Conservation (phyloP, 2,888 invertebrate species). For the Bibio marci region DNA sequence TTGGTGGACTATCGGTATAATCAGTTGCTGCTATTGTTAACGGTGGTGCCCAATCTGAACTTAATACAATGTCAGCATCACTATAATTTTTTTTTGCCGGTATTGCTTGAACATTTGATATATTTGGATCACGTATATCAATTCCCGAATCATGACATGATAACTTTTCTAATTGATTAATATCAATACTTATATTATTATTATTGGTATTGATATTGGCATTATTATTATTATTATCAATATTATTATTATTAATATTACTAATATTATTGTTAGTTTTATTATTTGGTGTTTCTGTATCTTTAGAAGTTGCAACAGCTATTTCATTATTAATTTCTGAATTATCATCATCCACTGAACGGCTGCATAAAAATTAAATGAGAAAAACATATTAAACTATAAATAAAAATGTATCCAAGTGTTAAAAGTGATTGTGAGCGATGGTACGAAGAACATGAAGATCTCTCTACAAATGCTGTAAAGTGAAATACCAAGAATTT, state of each 20-base stretch:
- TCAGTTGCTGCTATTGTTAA: conserved; percentile 60
- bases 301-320: too few relatives aligned
- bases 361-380: neutral
- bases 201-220: conserved; percentile 17
- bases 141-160: conserved; percentile 83
- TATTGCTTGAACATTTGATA: conserved; percentile 45
- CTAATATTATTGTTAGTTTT: neutral
- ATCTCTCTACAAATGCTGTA: too few relatives aligned
- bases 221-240: conserved; percentile 7
- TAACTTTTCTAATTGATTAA: conserved; percentile 54
- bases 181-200: conserved; percentile 32
- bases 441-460: too few relatives aligned
- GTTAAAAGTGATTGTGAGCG: too few relatives aligned
- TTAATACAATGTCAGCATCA: conserved; percentile 75
- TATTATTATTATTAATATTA: conserved; percentile 8
- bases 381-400: conserved; percentile 1
- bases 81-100: conserved; percentile 49
- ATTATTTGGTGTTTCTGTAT: too few relatives aligned
- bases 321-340: too few relatives aligned
- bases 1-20: conserved; percentile 35
- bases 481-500: too few relatives aligned
- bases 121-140: conserved; percentile 52
- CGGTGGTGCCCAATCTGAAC: conserved; percentile 76
- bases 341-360: too few relatives aligned
- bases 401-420: conserved; percentile 2